Percentiles rank a stretch among this genome's conserved stretches.
Evolutionary conservation across 1,140 invertebrate genomes (phyloP).

Genomic region (Saxidomus purpurata): DNA sequence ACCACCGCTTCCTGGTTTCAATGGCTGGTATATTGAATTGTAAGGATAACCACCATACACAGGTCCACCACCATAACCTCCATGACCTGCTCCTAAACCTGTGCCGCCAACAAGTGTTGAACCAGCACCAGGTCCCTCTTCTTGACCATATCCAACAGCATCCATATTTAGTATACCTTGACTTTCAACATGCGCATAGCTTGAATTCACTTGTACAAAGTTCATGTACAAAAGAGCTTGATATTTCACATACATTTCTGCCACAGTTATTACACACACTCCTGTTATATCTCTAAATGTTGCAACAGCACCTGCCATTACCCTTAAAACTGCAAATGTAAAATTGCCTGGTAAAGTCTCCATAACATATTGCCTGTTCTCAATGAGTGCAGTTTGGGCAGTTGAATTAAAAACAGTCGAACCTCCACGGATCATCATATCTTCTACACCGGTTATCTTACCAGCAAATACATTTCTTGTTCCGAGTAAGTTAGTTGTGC

Average conservation of each 20-base stretch:
- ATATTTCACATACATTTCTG: slow-evolving; percentile 77
- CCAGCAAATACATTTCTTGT: slow-evolving; percentile 77
- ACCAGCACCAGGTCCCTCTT: slow-evolving; percentile 75
- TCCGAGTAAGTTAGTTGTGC: slow-evolving; percentile 75
- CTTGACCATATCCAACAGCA: slow-evolving; percentile 69
- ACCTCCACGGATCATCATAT: slow-evolving; percentile 73
- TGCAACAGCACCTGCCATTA: slow-evolving; percentile 73
- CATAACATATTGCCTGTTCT: slow-evolving; percentile 74
- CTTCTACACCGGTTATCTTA: slow-evolving; percentile 75
- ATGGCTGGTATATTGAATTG: slow-evolving; percentile 75
- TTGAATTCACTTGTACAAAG: slow-evolving; percentile 71
- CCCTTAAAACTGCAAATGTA: slow-evolving; percentile 71
- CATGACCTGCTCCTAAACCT: slow-evolving; percentile 79
- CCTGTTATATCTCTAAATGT: slow-evolving; percentile 74
- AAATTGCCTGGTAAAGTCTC: slow-evolving; percentile 77
- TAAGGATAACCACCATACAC: slow-evolving; percentile 78
- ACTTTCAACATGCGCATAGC: slow-evolving; percentile 77
- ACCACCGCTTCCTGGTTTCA: slow-evolving; percentile 77
- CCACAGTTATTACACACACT: slow-evolving; percentile 70
- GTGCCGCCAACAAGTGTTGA: slow-evolving; percentile 55
- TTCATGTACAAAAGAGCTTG: slow-evolving; percentile 77
- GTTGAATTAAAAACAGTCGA: slow-evolving; percentile 75
- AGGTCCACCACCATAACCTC: slow-evolving; percentile 79
- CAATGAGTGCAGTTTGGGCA: slow-evolving; percentile 77
- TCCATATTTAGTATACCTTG: slow-evolving; percentile 77